phyloP scores from a whole-genome alignment of 2,797 vertebrate species.

The Simalia tracyae region DNA sequence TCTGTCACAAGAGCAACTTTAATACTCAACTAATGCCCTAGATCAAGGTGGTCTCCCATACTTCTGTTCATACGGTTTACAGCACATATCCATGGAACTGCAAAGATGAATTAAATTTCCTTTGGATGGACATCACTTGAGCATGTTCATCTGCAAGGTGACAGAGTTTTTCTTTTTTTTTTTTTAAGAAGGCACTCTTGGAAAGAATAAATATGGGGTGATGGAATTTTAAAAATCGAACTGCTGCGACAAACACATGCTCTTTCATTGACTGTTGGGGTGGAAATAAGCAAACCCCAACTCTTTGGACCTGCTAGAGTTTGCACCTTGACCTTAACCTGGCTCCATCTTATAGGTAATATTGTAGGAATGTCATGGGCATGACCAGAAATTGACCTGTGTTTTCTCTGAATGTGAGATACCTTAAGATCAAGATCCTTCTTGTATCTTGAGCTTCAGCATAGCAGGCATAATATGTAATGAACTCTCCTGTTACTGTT shows the following conservation, averaged over 20 bases:
- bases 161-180: fast-evolving
- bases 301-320: neutral
- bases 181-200: neutral
- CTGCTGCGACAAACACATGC: neutral
- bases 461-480: neutral
- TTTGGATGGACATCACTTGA: neutral
- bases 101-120: neutral
- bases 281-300: neutral
- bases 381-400: neutral
- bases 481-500: constrained; percentile 49
- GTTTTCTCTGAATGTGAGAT: neutral
- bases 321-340: neutral
- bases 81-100: neutral
- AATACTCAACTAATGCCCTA: neutral
- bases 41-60: neutral
- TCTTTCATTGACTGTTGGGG: neutral
- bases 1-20: neutral
- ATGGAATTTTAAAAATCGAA: neutral
- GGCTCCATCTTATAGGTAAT: neutral
- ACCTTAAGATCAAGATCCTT: neutral
- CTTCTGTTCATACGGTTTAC: neutral
- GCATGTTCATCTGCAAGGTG: neutral
- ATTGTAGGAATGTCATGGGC: neutral
- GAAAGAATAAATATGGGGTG: neutral
- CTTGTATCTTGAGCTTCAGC: neutral